These are phyloP conservation scores for Distichodus sexfasciatus DNA, from an alignment of 2,797 vertebrate genomes.

Conservation along the genomic window DNA sequence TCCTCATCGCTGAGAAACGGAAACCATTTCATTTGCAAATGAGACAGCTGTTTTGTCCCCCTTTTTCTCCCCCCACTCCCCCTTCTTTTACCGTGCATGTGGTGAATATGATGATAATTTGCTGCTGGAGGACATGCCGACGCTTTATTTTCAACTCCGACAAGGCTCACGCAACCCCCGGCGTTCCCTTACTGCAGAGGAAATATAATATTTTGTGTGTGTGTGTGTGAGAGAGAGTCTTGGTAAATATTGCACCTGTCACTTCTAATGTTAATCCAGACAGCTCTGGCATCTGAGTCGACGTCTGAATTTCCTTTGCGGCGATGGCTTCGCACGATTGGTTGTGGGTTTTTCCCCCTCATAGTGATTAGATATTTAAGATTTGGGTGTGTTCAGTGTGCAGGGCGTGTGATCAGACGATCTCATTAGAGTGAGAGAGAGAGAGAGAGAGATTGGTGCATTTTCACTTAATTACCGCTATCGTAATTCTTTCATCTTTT, in stretches of 20 bases:
- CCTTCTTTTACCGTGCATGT: not conserved
- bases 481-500: not conserved
- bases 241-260: not conserved
- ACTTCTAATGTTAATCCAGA: not conserved
- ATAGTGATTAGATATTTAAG: too few species aligned
- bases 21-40: slow-evolving; percentile 18
- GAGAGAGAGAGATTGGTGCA: not conserved
- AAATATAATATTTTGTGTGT: not conserved
- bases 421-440: not conserved
- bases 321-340: too few species aligned
- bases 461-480: not conserved
- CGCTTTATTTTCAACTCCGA: not conserved
- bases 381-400: too few species aligned
- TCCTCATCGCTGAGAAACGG: slow-evolving; percentile 3
- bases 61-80: not conserved
- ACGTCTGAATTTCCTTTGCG: too few species aligned
- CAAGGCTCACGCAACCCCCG: slow-evolving; percentile 1
- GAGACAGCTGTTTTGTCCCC: slow-evolving; percentile 17
- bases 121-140: slow-evolving; percentile 4
- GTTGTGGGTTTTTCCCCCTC: too few species aligned
- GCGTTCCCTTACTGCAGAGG: too few species aligned
- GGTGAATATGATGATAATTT: slow-evolving; percentile 9
- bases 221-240: not conserved
- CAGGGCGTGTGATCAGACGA: not conserved
- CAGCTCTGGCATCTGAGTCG: too few species aligned